Conservation (phyloP, 2,888 invertebrate genomes). For the Drosophila mayaguana region DNA sequence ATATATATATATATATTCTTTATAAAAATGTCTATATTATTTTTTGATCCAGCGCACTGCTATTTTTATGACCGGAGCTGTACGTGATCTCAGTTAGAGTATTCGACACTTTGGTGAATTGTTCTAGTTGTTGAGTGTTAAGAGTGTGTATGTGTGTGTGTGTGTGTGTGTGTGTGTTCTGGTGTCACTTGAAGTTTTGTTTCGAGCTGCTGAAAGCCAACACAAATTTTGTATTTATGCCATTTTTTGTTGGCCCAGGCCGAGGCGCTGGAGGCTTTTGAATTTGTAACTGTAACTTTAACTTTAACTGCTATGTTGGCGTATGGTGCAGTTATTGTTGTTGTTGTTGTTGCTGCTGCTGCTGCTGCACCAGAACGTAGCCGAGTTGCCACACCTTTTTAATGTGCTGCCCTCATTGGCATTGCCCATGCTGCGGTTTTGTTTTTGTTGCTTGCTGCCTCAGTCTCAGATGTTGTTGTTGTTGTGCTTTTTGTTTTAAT, state of each 20-base stretch:
- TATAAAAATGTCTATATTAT: too few species aligned
- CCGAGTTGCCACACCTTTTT: slow-evolving; percentile 66
- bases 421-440: slow-evolving; percentile 42
- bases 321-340: slow-evolving; percentile 43
- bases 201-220: slow-evolving; percentile 62
- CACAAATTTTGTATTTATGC: slow-evolving; percentile 47
- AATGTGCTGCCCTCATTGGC: slow-evolving; percentile 61
- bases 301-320: slow-evolving; percentile 51
- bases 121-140: neutral
- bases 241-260: slow-evolving; percentile 26
- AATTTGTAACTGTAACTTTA: slow-evolving; percentile 63
- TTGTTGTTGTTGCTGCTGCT: slow-evolving; percentile 31
- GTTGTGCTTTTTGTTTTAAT: slow-evolving; percentile 63
- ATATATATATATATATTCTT: too few species aligned
- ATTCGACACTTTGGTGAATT: slow-evolving; percentile 10
- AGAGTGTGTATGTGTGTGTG: slow-evolving; percentile 9
- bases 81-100: neutral
- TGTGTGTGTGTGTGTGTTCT: slow-evolving; percentile 13
- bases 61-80: too few species aligned
- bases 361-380: slow-evolving; percentile 53
- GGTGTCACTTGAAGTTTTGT: slow-evolving; percentile 39
- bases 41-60: too few species aligned
- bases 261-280: slow-evolving; percentile 46
- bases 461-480: slow-evolving; percentile 18
- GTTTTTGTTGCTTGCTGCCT: slow-evolving; percentile 19